Conservation (phyloP, 2,888 invertebrate species). For the Linyphia triangularis region DNA sequence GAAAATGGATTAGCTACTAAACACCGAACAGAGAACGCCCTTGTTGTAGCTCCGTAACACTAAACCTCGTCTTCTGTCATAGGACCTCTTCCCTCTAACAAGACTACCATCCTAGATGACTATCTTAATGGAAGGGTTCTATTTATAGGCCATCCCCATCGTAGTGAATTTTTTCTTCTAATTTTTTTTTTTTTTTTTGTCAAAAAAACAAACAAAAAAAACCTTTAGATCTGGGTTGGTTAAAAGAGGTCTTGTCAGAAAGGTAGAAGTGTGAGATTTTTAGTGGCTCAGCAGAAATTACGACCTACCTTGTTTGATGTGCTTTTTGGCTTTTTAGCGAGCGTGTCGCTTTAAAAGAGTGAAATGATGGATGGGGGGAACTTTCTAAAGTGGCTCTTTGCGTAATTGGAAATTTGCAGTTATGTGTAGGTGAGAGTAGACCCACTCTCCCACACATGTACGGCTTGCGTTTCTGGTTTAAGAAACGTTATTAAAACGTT, state of each 20-base stretch:
- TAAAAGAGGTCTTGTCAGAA: conserved; percentile 54
- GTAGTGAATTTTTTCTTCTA: background rate
- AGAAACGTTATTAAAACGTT: no score
- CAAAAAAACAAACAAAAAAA: background rate
- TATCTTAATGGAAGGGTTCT: conserved; percentile 70
- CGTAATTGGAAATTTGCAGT: no score
- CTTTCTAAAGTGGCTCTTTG: conserved; percentile 6
- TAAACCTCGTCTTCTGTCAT: conserved; percentile 64
- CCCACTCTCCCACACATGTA: no score
- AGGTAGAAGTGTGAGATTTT: conserved; percentile 23
- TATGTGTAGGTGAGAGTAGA: no score
- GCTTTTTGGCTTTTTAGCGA: background rate
- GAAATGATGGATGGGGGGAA: conserved; percentile 21
- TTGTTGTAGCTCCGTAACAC: conserved; percentile 63
- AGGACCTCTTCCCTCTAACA: conserved; percentile 58
- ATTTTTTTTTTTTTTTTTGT: background rate
- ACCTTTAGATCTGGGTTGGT: conserved; percentile 25
- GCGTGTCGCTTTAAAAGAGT: conserved; percentile 10
- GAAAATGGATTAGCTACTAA: conserved; percentile 70
- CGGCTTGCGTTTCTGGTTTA: no score
- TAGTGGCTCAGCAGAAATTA: conserved; percentile 26
- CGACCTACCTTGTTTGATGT: conserved; percentile 33
- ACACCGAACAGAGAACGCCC: conserved; percentile 55
- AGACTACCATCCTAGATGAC: conserved; percentile 55
- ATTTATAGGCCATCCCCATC: conserved; percentile 57